These are phyloP conservation scores for Andinoacara biseriatus DNA, from an alignment of 2,113 vertebrate species.

Conservation along the genomic window DNA sequence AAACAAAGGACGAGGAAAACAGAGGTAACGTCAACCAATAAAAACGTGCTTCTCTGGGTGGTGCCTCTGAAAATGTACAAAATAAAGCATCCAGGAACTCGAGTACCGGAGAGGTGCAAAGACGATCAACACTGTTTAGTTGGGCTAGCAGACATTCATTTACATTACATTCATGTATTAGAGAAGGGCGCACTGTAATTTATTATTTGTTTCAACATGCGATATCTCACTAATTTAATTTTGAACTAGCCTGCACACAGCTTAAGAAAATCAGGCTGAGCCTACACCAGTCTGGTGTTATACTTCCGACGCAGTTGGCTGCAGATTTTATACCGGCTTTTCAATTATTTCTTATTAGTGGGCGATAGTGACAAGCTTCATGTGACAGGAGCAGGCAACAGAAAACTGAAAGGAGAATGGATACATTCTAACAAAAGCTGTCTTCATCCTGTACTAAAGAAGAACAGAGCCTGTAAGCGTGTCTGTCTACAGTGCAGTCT, in stretches of 20 bases:
- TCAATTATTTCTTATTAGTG: conserved; percentile 44
- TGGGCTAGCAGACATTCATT: no score
- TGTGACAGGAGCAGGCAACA: conserved; percentile 27
- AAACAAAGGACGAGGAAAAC: neutral
- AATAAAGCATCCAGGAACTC: neutral
- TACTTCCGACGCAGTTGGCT: conserved; percentile 13
- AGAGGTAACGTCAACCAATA: no score
- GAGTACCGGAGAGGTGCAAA: neutral
- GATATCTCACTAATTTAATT: neutral
- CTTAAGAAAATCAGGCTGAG: neutral
- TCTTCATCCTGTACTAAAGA: neutral
- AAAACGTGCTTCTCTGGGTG: neutral
- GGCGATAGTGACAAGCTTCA: conserved; percentile 1
- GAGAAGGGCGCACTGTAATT: neutral
- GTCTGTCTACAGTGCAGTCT: neutral
- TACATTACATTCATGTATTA: neutral
- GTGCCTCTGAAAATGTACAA: neutral
- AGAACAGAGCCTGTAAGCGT: neutral
- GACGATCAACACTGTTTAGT: neutral
- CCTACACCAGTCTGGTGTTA: conserved; percentile 20
- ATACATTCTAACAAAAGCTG: conserved; percentile 1
- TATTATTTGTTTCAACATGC: neutral
- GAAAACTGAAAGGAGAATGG: neutral
- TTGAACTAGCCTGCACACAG: neutral
- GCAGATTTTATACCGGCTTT: conserved; percentile 17